phyloP scores from a whole-genome alignment of 2,797 vertebrate genomes.

The Labeo calbasu region DNA sequence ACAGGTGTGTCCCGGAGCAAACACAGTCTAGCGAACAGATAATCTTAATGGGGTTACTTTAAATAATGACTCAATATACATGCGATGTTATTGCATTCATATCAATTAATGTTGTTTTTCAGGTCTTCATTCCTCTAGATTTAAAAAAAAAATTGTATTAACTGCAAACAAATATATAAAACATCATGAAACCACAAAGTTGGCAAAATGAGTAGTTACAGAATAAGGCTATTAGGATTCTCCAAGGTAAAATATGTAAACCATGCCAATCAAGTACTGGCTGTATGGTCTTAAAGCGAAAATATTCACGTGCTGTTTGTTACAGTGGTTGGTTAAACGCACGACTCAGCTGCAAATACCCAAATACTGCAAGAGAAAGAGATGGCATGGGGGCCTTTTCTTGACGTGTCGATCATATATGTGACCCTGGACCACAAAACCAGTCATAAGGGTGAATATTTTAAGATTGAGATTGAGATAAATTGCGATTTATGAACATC shows the following conservation, averaged over 20 bases:
- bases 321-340: not conserved
- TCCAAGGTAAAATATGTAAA: too few species aligned
- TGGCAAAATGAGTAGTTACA: not conserved
- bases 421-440: too few species aligned
- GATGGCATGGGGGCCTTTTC: too few species aligned
- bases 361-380: not conserved
- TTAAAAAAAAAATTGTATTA: not conserved
- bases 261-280: not conserved
- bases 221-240: not conserved
- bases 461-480: too few species aligned
- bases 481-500: too few species aligned
- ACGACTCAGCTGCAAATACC: not conserved
- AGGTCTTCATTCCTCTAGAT: not conserved
- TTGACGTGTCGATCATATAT: not conserved
- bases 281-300: not conserved
- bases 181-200: not conserved
- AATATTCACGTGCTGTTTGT: not conserved
- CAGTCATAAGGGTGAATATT: too few species aligned
- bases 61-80: not conserved
- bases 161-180: not conserved
- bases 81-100: not conserved
- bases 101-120: not conserved
- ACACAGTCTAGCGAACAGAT: not conserved
- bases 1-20: conserved; percentile 48
- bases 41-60: not conserved